Base-by-base conservation (phyloP, 2,888 invertebrate genomes). In the Antheraea yamamai region DNA sequence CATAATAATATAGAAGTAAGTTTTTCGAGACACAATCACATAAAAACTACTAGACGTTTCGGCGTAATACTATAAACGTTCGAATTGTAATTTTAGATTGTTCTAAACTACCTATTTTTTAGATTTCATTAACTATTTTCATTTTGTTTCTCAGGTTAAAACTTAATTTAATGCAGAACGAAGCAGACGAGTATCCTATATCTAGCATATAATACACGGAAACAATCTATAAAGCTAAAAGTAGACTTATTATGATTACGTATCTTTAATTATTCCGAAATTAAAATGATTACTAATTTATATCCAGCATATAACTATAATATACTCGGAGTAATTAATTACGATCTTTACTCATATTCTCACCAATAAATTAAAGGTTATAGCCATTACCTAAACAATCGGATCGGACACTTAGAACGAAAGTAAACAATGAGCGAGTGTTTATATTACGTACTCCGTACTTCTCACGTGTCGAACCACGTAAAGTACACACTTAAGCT, bases 401-500 rank as follows among this genome's bases (percentile, higher is more conserved):
- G 79, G 77, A 77, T 75, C 78, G 81, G 81, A 86, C 84, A 87
- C 85, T 87, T 84, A 86, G 82, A 81, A 79, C 77, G 79, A 84
- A 83, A 83, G 83, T 87, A 87, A 89, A 89, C 88, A 83, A 84
- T 82, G 83, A 84, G 81, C 78, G 80, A 84, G 80, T 89, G 89
- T 90, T 90, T 90, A 89, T 86, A 81, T 88, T 84, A 80, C 85
- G 81, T 85, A 84, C 81, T 81, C 64, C 26, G 12, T 64, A 26
- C 79, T 68, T 26, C 81, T 80, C 78, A 79, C 79, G 83, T 82
- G 84, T 83, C 81, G 78, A 73, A 71, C 78, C 73, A 82, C 79
- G 81, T 83, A 80, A 81, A 84, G 81, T 80, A 78, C 78, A 77
- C 77, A 79, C 78, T 78, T 66, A 30, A 66, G 14, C 64, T 12